These are phyloP conservation scores for Dipodomys merriami DNA, from an alignment of 2,113 vertebrate species.

Conservation along the genomic window DNA sequence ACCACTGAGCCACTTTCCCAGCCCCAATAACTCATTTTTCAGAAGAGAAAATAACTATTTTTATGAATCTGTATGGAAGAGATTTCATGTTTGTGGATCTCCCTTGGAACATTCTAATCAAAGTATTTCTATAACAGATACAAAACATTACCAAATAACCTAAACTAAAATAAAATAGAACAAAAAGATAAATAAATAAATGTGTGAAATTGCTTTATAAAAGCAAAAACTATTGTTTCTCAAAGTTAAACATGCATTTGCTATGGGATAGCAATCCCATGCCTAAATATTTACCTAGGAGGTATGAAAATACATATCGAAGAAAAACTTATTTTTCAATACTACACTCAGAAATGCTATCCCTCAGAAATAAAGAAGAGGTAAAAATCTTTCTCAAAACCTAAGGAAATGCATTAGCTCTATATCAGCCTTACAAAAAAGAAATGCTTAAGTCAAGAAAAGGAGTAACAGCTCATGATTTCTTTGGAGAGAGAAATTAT, in stretches of 20 bases:
- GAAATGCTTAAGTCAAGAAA: not conserved
- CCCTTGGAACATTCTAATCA: not conserved
- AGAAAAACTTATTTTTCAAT: not conserved
- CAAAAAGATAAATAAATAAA: not conserved
- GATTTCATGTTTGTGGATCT: not conserved
- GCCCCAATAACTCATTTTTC: not conserved
- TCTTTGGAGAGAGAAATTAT: not conserved
- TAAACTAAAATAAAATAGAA: not conserved
- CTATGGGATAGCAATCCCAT: not conserved
- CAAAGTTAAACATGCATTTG: not conserved
- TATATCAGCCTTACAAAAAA: not conserved
- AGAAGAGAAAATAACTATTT: not conserved
- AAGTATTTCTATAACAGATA: not conserved
- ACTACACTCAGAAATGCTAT: not conserved
- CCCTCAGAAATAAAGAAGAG: not conserved
- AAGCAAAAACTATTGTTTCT: not conserved
- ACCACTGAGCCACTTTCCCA: no score
- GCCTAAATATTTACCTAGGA: not conserved
- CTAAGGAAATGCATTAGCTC: not conserved
- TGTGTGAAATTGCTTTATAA: slow-evolving; percentile 5
- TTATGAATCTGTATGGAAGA: not conserved
- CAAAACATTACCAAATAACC: not conserved
- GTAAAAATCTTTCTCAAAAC: not conserved
- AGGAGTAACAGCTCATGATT: not conserved
- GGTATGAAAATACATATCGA: not conserved